Evolutionary conservation across 2,797 vertebrate genomes (phyloP).

Genomic region (Fratercula arctica): DNA sequence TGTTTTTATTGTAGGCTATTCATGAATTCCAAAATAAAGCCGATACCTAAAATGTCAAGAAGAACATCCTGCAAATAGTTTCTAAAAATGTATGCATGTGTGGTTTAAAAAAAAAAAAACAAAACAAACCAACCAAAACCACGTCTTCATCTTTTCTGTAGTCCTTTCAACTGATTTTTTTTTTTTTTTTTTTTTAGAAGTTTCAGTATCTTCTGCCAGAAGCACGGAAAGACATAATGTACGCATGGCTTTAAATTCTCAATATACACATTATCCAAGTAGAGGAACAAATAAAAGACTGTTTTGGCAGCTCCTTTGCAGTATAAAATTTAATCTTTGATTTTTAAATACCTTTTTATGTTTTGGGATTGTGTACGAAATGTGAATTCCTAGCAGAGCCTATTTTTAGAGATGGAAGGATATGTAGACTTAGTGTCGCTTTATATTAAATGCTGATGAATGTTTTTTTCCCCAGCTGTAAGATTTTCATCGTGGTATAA

Average conservation of each 20-base stretch:
- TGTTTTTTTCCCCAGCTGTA: neutral
- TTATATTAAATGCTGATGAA: neutral
- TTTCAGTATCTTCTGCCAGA: neutral
- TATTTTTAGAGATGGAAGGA: neutral
- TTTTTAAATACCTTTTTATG: neutral
- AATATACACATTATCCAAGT: fast-evolving
- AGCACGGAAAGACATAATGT: neutral
- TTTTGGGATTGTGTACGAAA: neutral
- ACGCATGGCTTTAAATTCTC: neutral
- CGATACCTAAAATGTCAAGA: neutral
- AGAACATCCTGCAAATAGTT: neutral
- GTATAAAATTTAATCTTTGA: neutral
- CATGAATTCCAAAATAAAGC: neutral
- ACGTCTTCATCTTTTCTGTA: neutral
- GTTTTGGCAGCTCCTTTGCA: neutral
- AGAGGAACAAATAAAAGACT: neutral
- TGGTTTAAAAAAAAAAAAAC: neutral
- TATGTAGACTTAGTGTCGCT: neutral
- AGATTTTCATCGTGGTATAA: neutral
- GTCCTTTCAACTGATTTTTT: neutral
- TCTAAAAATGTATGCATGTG: neutral
- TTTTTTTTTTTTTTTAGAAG: too few relatives aligned
- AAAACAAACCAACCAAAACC: too few relatives aligned
- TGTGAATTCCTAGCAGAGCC: neutral
- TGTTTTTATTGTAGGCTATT: neutral